phyloP scores from a whole-genome alignment of 1,140 invertebrate genomes.

The Leucophenga varia region DNA sequence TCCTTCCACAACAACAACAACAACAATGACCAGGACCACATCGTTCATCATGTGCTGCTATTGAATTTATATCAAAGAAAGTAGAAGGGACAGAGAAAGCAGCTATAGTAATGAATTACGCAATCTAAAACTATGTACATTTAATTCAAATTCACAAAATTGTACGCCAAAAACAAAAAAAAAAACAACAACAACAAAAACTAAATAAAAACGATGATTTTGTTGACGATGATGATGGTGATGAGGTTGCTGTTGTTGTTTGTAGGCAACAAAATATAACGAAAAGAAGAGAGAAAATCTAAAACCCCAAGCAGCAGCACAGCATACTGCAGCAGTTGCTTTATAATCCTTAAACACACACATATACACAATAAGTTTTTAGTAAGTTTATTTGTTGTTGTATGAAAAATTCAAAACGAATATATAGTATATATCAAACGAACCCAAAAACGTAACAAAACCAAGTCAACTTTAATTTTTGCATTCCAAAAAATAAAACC shows the following conservation, averaged over 20 bases:
- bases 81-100: background rate
- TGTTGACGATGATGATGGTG: too few relatives aligned
- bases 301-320: too few relatives aligned
- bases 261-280: too few relatives aligned
- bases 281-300: too few relatives aligned
- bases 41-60: conserved; percentile 50
- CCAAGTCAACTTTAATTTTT: too few relatives aligned
- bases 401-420: conserved; percentile 48
- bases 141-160: conserved; percentile 55
- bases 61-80: background rate
- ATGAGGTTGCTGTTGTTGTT: background rate
- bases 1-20: conserved; percentile 39
- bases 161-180: conserved; percentile 52
- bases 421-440: conserved; percentile 27
- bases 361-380: conserved; percentile 20
- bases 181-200: too few relatives aligned
- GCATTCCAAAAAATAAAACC: too few relatives aligned
- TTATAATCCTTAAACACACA: too few relatives aligned
- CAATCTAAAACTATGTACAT: conserved; percentile 56
- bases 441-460: too few relatives aligned
- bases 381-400: conserved; percentile 30
- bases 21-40: conserved; percentile 31
- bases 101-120: conserved; percentile 54
- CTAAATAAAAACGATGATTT: too few relatives aligned
- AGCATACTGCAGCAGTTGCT: too few relatives aligned